Conservation (phyloP, 2,113 vertebrate genomes). For the Hoplias malabaricus region DNA sequence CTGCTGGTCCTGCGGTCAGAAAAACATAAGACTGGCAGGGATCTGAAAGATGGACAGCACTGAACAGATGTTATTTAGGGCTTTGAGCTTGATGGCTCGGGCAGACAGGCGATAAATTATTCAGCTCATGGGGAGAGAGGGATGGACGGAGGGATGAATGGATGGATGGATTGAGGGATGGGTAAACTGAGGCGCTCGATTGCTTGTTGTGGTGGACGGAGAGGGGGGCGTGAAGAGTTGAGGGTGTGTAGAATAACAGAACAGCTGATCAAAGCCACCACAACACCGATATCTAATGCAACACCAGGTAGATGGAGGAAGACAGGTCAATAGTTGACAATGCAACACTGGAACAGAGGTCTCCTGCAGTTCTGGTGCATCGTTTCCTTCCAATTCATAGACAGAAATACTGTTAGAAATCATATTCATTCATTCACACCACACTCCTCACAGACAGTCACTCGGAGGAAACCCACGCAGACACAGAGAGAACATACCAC, state of each 20-base stretch:
- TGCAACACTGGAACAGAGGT: neutral
- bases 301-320: neutral
- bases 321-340: neutral
- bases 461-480: too few species aligned
- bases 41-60: slow-evolving; percentile 32
- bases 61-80: slow-evolving; percentile 41
- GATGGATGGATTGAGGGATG: slow-evolving; percentile 13
- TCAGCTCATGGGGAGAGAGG: slow-evolving; percentile 24
- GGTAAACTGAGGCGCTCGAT: slow-evolving; percentile 4
- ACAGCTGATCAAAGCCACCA: neutral
- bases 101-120: slow-evolving; percentile 46
- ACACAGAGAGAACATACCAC: too few species aligned
- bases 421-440: too few species aligned
- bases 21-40: slow-evolving; percentile 7
- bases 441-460: too few species aligned
- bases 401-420: too few species aligned
- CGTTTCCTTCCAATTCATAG: too few species aligned
- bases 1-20: slow-evolving; percentile 8
- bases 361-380: neutral
- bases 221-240: neutral
- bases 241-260: neutral
- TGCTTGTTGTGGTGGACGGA: neutral
- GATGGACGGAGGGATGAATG: slow-evolving; percentile 14
- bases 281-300: neutral
- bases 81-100: slow-evolving; percentile 19